phyloP scores from a whole-genome alignment of 2,797 vertebrate species.

The Peromyscus melanophrys region DNA sequence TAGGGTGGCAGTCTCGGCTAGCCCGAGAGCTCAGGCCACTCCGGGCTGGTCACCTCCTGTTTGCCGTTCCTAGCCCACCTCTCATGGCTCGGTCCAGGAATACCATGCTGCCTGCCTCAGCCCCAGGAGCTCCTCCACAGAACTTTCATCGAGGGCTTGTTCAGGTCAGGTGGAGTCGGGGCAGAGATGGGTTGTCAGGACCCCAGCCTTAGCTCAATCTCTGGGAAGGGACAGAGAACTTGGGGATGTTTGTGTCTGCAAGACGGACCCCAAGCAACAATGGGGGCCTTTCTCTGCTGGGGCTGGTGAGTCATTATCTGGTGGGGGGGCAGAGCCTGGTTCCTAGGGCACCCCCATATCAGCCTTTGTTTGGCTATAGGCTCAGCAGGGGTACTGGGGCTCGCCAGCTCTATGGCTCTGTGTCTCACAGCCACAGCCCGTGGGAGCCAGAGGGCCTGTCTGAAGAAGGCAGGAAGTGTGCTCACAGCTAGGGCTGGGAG shows the following conservation, averaged over 20 bases:
- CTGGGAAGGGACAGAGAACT: constrained; percentile 15
- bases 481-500: constrained; percentile 35
- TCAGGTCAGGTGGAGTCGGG: constrained; percentile 76
- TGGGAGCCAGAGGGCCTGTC: constrained; percentile 71
- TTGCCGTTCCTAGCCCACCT: background rate
- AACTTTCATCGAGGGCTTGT: background rate
- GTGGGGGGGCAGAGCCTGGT: constrained; percentile 7
- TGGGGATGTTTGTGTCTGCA: background rate
- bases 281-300: constrained; percentile 74
- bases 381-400: background rate
- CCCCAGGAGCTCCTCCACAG: constrained; percentile 58
- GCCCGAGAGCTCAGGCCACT: constrained; percentile 30
- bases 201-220: background rate
- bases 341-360: constrained; percentile 45
- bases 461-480: constrained; percentile 72
- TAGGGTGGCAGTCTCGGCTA: constrained; percentile 44
- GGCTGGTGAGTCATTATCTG: constrained; percentile 76
- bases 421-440: constrained; percentile 22
- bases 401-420: background rate
- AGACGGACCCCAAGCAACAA: constrained; percentile 66
- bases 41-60: background rate
- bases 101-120: background rate
- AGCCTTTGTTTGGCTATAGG: constrained; percentile 66
- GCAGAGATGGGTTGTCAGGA: background rate
- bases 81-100: constrained; percentile 78